Conservation (phyloP, 1,140 invertebrate genomes). For the Apolygus lucorum region DNA sequence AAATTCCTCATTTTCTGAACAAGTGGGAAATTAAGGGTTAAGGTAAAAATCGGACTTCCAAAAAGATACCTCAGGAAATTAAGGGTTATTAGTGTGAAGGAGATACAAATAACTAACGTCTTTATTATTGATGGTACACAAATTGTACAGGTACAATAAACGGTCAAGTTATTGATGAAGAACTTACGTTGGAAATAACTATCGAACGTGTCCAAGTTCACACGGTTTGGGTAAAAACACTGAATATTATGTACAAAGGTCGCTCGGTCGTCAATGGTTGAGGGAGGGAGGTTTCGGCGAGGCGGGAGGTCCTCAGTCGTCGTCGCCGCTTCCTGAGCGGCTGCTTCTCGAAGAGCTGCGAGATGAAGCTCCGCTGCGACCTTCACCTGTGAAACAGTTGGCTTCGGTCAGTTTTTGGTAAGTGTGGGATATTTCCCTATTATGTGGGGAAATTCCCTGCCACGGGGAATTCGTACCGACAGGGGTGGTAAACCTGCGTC, state of each 20-base stretch:
- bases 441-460: neutral
- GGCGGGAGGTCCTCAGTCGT: neutral
- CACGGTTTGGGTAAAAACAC: neutral
- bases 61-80: no score
- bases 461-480: neutral
- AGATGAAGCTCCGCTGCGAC: neutral
- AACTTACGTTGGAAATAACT: neutral
- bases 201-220: neutral
- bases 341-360: slow-evolving; percentile 5
- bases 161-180: neutral
- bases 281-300: neutral
- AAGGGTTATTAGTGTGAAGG: no score
- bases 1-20: no score
- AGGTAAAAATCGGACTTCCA: no score
- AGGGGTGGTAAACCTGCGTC: neutral
- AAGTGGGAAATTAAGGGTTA: no score
- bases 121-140: no score
- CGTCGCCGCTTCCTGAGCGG: neutral
- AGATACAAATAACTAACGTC: no score
- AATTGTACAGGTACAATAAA: no score
- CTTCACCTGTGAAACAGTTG: neutral
- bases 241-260: neutral
- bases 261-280: neutral
- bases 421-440: neutral
- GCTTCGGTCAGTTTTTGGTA: neutral